Conservation (phyloP, 2,113 vertebrate species). For the Lagopus leucura region DNA sequence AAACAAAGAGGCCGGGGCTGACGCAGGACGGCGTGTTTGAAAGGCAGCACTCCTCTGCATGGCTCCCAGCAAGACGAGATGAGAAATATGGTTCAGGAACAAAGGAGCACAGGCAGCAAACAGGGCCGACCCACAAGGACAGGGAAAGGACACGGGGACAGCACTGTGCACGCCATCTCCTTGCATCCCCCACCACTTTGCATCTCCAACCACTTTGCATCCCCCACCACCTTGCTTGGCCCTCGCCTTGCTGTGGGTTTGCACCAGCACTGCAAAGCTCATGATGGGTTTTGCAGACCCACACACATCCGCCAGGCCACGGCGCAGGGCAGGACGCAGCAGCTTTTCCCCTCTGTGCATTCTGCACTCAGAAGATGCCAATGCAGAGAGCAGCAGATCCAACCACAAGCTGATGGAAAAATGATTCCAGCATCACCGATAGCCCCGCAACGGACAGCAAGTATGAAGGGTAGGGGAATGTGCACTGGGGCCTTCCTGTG, state of each 20-base stretch:
- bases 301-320: fast-evolving
- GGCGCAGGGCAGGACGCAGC: fast-evolving
- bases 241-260: background rate
- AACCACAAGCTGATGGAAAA: background rate
- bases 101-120: background rate
- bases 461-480: background rate
- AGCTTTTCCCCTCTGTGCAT: fast-evolving
- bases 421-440: background rate
- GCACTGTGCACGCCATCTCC: too few relatives aligned
- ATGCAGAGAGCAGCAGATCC: background rate
- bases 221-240: background rate
- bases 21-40: background rate
- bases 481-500: background rate
- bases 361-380: background rate
- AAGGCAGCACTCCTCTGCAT: background rate
- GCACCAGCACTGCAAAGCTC: fast-evolving
- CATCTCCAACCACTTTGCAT: background rate
- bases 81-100: background rate
- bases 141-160: background rate
- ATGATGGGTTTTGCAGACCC: background rate
- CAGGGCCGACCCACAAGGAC: background rate
- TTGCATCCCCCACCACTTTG: too few relatives aligned
- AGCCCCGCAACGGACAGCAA: fast-evolving
- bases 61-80: background rate
- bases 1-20: background rate